Base-by-base conservation (phyloP, 2,888 invertebrate species). In the Podabrus alpinus region DNA sequence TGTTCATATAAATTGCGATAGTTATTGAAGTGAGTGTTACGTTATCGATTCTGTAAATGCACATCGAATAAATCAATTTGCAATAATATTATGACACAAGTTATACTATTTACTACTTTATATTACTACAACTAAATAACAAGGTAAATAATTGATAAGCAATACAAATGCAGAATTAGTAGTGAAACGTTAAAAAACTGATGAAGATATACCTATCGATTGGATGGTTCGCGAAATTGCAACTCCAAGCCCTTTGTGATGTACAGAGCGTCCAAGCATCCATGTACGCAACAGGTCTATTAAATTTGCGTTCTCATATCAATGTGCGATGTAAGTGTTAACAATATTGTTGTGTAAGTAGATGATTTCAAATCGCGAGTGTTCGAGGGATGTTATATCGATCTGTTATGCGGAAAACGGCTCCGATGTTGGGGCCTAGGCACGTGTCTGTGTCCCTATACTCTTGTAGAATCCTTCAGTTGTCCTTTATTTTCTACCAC, bases 391-490 rank as follows among this genome's bases (percentile, higher is more conserved):
- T 84, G 83, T 81, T 84, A 85, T 86, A 86, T 86, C 83, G 85
- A 86, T 86, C 82, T 85, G 81, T 81, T 81, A 81, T 81, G 81
- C 79, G 80, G 80, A 82, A 72, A 73, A 72, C 76, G 76, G 77
- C 75, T 80, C 83, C 81, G 84, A 85, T 84, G 84, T 81, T 83
- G 84, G 83, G 81, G 82, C 82, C 82, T 83, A 84, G 83, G 84
- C 86, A 84, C 86, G 85, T 85, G 86, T 84, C 83, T 83, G 81
- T 81, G 80, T 81, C 84, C 84, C 85, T 84, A 81, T 85, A 82
- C 84, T 86, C 84, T 86, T 85, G 85, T 86, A 86, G 86, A 85
- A 83, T 84, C 84, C 85, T 85, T 84, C 84, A 84, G 82, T 85
- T 86, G 82, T 83, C 82, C 85, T 84, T 85, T 85, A 85, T 85